Percentiles rank a stretch among this genome's conserved stretches.
phyloP scores from a whole-genome alignment of 2,888 invertebrate species.

The Trissoscelio sp. region DNA sequence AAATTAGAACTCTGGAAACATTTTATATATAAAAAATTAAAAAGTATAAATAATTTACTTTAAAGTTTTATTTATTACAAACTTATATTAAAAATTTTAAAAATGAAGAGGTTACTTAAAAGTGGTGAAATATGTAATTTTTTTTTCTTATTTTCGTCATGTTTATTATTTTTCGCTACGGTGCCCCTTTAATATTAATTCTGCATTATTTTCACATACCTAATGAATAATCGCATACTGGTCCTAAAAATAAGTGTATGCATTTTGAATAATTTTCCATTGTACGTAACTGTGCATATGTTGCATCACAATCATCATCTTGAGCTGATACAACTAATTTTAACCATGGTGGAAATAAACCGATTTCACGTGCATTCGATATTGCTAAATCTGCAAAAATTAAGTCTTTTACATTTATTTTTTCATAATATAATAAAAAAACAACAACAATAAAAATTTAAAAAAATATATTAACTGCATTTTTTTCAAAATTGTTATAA shows the following conservation, averaged over 20 bases:
- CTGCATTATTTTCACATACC: constrained; percentile 85
- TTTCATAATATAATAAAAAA: no score
- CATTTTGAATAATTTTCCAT: constrained; percentile 90
- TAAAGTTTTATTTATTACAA: no score
- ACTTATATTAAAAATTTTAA: no score
- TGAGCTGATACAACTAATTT: constrained; percentile 86
- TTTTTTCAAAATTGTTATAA: neutral
- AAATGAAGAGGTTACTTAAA: no score
- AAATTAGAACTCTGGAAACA: no score
- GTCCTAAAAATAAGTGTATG: constrained; percentile 91
- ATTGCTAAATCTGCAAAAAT: constrained; percentile 86
- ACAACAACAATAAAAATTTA: neutral
- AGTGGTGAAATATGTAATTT: no score
- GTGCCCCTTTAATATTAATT: no score
- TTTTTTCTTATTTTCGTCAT: no score
- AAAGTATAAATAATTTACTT: no score
- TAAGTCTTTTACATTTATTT: no score
- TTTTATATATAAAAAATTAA: no score
- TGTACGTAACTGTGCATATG: constrained; percentile 88
- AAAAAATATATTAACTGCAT: neutral
- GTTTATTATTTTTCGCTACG: no score
- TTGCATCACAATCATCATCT: constrained; percentile 90
- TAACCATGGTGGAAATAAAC: constrained; percentile 86
- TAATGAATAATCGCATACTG: constrained; percentile 91
- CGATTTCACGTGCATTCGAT: constrained; percentile 84